Evolutionary conservation across 2,888 invertebrate species (phyloP), one percentile per base, ranked within the genome.

Genomic region (Cheilosia impressa): DNA sequence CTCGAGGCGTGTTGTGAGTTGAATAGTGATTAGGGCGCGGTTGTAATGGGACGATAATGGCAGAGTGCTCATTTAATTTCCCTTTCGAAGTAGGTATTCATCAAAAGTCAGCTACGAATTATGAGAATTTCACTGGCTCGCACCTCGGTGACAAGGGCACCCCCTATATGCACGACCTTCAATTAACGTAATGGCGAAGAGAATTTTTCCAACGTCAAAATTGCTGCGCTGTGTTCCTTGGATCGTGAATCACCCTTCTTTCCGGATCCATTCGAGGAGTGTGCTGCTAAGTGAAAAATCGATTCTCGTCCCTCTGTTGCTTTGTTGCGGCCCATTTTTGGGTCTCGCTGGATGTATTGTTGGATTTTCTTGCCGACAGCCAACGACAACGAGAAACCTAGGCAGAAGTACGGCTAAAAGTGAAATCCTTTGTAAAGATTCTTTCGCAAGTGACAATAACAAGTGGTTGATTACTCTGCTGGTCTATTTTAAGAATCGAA

Each of bases 141-240:
- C 31, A 0, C 15, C 13, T 19, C 47, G 17, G 2, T 53, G 57
- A n/a, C 47, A 41, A 52, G 50, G 50, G n/a, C 69, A 34, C 55
- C 27, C 43, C 17, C 34, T 13, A 38, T 1, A 2, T 9, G 31
- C 38, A 15, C 38, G 50, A 38, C 60, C 60, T 72, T 72, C 71
- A 72, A 72, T 72, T 72, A 72, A 50, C 27, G 17, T 60, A 60
- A 72, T 41, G 24, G 60, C 60, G 47, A 34, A 10, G 19, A 73
- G 24, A 34, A 55, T 27, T 55, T 34, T 34, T 24, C 62, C 53
- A 57, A 57, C 57, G 47, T 55, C 55, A 34, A 62, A 73, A 73
- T 31, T 73, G 62, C 53, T 45, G 15, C 13, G 24, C 38, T 38
- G 53, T 50, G 17, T 17, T 47, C 47, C 47, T 47, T 47, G 2